Conservation (phyloP, 1,140 invertebrate genomes). For the Drosophila leontia region DNA sequence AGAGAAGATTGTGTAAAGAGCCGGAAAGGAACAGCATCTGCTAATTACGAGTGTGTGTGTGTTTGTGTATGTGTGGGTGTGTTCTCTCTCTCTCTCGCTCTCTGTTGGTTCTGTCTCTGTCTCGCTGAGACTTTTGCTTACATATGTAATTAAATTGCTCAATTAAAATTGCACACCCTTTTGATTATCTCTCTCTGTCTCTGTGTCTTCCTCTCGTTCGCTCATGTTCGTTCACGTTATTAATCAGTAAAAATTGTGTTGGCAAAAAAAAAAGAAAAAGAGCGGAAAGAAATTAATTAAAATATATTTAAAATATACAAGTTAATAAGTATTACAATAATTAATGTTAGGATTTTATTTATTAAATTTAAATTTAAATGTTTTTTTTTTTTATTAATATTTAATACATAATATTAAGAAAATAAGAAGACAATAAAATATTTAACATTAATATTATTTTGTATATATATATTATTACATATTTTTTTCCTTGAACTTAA, state of each 20-base stretch:
- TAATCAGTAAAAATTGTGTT: slow-evolving; percentile 76
- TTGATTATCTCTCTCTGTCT: slow-evolving; percentile 76
- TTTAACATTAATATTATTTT: too few relatives aligned
- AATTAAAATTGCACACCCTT: slow-evolving; percentile 85
- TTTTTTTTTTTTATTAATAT: too few relatives aligned
- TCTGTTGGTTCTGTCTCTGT: slow-evolving; percentile 5
- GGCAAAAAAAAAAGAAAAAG: slow-evolving; percentile 45
- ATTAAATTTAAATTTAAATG: too few relatives aligned
- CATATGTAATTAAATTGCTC: slow-evolving; percentile 85
- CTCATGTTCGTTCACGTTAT: slow-evolving; percentile 50
- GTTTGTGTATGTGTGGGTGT: not conserved
- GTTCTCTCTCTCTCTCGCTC: not conserved
- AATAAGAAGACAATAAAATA: too few relatives aligned
- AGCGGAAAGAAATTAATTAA: not conserved
- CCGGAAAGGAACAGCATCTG: slow-evolving; percentile 25
- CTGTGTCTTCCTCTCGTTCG: slow-evolving; percentile 18
- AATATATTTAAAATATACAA: not conserved
- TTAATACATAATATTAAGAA: too few relatives aligned
- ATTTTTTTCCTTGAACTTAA: too few relatives aligned
- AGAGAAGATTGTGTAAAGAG: slow-evolving; percentile 9
- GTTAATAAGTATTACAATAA: not conserved
- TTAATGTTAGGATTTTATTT: not conserved
- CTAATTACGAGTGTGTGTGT: slow-evolving; percentile 62
- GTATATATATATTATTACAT: too few relatives aligned
- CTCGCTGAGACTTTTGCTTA: slow-evolving; percentile 71